Evolutionary conservation across 2,113 vertebrate species (phyloP).

Genomic region (Shinisaurus crocodilurus): DNA sequence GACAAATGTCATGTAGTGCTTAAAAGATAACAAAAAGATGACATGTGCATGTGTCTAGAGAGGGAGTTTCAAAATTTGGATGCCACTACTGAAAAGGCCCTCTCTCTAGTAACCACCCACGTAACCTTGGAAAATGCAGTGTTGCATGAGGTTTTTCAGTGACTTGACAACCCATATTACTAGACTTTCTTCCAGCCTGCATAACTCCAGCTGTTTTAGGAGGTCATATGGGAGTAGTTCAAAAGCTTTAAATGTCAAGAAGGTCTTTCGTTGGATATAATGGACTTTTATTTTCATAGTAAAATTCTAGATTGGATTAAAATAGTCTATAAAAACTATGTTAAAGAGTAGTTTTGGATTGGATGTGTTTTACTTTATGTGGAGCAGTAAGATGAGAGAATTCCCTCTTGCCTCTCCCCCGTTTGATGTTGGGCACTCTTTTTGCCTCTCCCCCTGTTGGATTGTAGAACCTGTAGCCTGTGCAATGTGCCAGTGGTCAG

Average conservation of each 20-base stretch:
- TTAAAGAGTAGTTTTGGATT: neutral
- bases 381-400: too few species aligned
- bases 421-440: neutral
- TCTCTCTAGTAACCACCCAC: neutral
- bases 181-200: neutral
- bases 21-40: neutral
- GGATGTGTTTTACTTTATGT: neutral
- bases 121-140: too few species aligned
- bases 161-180: neutral
- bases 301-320: too few species aligned
- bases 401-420: neutral
- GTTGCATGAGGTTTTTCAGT: neutral
- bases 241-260: neutral
- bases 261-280: neutral
- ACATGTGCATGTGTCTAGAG: neutral
- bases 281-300: neutral
- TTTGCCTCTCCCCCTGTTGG: neutral
- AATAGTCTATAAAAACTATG: neutral
- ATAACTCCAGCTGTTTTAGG: neutral
- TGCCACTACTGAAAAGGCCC: neutral
- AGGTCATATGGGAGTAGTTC: neutral
- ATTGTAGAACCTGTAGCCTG: neutral
- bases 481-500: neutral
- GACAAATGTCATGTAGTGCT: neutral
- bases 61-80: neutral